Evolutionary conservation across 2,113 vertebrate species (phyloP).

Genomic region (Scopus umbretta): DNA sequence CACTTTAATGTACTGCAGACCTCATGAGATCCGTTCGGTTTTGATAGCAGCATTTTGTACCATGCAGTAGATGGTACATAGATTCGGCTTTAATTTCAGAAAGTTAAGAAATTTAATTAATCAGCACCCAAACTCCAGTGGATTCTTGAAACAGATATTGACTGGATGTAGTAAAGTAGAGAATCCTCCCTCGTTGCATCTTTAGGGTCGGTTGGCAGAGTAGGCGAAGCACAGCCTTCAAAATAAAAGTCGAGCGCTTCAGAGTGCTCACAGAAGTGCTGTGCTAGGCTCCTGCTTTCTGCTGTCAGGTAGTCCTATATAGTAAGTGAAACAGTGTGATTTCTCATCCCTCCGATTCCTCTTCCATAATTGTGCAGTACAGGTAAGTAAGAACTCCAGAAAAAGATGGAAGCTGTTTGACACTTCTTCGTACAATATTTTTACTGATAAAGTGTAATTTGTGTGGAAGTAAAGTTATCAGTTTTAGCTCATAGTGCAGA

Average conservation of each 20-base stretch:
- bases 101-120: conserved; percentile 34
- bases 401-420: neutral
- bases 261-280: neutral
- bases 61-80: neutral
- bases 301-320: neutral
- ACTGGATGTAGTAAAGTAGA: conserved; percentile 30
- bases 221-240: neutral
- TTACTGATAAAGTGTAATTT: neutral
- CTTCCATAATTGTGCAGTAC: neutral
- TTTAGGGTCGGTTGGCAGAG: conserved; percentile 20
- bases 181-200: conserved; percentile 33
- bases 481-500: neutral
- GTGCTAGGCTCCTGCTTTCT: neutral
- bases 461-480: neutral
- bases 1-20: conserved; percentile 43
- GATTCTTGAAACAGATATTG: conserved; percentile 5
- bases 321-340: neutral
- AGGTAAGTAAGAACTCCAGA: neutral
- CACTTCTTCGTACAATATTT: neutral
- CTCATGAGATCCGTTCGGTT: conserved; percentile 61
- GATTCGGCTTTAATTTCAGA: conserved; percentile 19
- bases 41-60: conserved; percentile 24
- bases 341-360: neutral
- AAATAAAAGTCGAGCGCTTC: conserved; percentile 34
- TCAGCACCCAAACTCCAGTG: neutral